These are phyloP conservation scores for Riptortus pedestris DNA, from an alignment of 1,140 invertebrate species.

Conservation along the genomic window DNA sequence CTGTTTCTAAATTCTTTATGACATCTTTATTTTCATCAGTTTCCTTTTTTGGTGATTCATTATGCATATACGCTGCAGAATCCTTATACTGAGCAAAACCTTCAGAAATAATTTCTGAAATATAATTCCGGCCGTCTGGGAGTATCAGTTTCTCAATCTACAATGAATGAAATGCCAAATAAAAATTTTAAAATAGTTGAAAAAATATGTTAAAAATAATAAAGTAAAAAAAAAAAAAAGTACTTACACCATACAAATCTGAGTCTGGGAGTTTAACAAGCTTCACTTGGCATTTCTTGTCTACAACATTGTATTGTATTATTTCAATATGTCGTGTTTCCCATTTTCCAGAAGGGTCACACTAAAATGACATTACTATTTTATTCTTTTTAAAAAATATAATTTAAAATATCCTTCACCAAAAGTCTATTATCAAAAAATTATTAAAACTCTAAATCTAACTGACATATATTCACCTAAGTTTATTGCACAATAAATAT, in stretches of 20 bases:
- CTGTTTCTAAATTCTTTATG: background rate
- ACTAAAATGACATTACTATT: background rate
- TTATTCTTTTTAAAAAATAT: no score
- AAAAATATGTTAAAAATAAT: background rate
- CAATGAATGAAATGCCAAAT: conserved; percentile 1
- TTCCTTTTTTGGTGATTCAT: background rate
- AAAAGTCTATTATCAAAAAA: no score
- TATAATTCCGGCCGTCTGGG: conserved; percentile 2
- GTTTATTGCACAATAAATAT: no score
- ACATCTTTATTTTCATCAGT: background rate
- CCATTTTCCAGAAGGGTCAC: background rate
- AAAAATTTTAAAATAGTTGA: no score
- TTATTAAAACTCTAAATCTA: no score
- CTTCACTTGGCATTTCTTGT: background rate
- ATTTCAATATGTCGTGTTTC: background rate
- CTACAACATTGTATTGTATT: background rate
- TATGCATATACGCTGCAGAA: background rate
- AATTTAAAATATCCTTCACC: no score
- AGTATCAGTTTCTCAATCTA: conserved; percentile 21
- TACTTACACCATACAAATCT: background rate
- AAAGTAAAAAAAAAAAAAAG: background rate
- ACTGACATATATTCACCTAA: no score
- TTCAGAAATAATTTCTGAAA: conserved; percentile 8
- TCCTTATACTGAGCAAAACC: conserved; percentile 5
- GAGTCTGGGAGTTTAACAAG: background rate